phyloP scores from a whole-genome alignment of 2,113 vertebrate genomes.

The human region DNA sequence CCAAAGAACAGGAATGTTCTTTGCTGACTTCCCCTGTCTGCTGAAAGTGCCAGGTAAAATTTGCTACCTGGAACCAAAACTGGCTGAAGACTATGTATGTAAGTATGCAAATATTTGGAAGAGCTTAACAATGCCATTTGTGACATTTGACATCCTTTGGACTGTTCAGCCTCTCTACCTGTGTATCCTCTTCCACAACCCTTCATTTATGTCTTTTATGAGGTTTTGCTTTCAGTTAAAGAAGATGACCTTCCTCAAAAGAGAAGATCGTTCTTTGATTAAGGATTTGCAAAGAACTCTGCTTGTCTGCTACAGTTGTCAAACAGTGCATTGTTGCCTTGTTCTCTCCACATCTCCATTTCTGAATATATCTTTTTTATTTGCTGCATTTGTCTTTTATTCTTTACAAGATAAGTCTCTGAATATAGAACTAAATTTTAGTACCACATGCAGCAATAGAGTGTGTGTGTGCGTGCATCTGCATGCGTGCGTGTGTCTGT shows the following conservation, averaged over 20 bases:
- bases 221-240: conserved; percentile 30
- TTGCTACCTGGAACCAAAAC: conserved; percentile 24
- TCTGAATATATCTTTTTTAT: conserved; percentile 24
- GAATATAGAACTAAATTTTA: neutral
- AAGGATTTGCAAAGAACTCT: neutral
- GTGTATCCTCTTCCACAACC: neutral
- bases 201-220: neutral
- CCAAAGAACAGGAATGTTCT: neutral
- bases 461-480: neutral
- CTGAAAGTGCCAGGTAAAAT: neutral
- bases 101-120: conserved; percentile 15
- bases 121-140: neutral
- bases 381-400: neutral
- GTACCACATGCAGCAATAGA: neutral
- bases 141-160: neutral
- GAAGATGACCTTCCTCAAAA: conserved; percentile 25
- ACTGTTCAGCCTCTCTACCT: neutral
- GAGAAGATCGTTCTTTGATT: conserved; percentile 8
- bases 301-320: neutral
- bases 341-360: neutral
- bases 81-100: neutral
- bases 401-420: neutral
- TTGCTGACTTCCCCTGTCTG: conserved; percentile 31
- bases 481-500: neutral
- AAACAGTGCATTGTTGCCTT: neutral